A percentile compares a stretch with the other conserved stretches of the same genome.
phyloP scores from a whole-genome alignment of 2,113 vertebrate species.

The Phaetusa simplex region DNA sequence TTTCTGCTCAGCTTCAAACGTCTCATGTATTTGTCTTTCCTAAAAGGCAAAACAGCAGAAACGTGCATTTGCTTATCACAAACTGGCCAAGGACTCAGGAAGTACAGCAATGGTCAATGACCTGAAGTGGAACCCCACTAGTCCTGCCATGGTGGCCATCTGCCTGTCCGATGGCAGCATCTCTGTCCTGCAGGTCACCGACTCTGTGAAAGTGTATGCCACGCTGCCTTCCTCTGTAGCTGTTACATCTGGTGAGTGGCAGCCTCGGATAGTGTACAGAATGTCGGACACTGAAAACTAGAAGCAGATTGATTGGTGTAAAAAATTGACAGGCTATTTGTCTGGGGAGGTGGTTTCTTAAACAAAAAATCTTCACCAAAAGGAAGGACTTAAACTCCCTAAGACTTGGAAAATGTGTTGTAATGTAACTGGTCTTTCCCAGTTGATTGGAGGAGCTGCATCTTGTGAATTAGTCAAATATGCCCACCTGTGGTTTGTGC shows the following conservation, averaged over 20 bases:
- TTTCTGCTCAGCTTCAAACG: not conserved
- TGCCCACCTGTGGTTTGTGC: not conserved
- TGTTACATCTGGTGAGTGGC: conserved; percentile 88
- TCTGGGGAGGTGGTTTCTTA: not conserved
- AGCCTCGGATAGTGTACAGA: not conserved
- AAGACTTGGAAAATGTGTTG: not conserved
- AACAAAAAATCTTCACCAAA: not conserved
- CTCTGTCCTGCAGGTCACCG: conserved; percentile 86
- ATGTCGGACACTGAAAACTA: not conserved
- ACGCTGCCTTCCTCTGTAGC: conserved; percentile 78
- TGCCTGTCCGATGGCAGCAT: conserved; percentile 90
- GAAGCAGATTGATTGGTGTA: not conserved
- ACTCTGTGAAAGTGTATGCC: conserved; percentile 78
- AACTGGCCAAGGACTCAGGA: conserved; percentile 70
- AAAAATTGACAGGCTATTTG: not conserved
- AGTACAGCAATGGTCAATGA: conserved; percentile 76
- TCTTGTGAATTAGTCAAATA: not conserved
- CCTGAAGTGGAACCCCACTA: conserved; percentile 92
- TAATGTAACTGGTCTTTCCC: not conserved
- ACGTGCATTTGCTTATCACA: conserved; percentile 83
- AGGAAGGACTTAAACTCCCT: not conserved
- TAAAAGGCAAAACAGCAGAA: conserved; percentile 85
- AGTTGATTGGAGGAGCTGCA: not conserved
- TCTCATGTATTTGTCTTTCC: not conserved
- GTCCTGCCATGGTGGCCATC: conserved; percentile 78